Base-by-base conservation (phyloP, 2,113 vertebrate species). In the Carassius gibelio region DNA sequence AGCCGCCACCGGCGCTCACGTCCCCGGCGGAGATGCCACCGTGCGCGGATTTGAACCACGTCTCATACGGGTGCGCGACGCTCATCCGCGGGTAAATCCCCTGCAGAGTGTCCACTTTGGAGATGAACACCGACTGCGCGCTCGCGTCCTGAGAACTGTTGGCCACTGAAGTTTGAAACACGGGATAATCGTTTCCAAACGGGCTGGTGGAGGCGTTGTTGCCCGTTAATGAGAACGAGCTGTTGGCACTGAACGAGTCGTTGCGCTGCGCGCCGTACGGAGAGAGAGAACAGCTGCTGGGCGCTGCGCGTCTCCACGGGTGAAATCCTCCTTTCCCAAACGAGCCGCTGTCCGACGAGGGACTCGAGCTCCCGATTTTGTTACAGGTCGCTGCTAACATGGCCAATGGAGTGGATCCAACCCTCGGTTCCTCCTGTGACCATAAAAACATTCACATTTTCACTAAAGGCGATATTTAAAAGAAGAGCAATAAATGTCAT, bases 301-400 rank as follows among this genome's bases (percentile, higher is more conserved):
- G 92, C 5, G 87, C 87, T 66, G 87, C 87, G 82, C 95, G 93
- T 87, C 95, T 98, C 97, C 97, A 99, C 21, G 97, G 96, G 80
- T 98, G 96, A 86, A 98, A 98, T 34, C 96, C 96, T 55, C 17
- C 81, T 91, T 96, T 97, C 38, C 93, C 92, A 89, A 96, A 95
- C 52, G 96, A 95, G 38, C 95, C 90, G 88, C 94, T 95, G 90
- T 97, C 96, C 81, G 96, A 96, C 9, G 95, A 95, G 9, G 96
- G 94, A 90, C 94, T 95, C 88, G 96, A 94, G 85, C 97, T 97
- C 62, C 97, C 97, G 91, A 99, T 98, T 90, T 97, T 96, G 90
- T 97, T 98, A 93, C 97, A 99, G 92, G 97, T 98, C 91, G 97
- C 97, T 55, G 97, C 97, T 84, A 98, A 93, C 97, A 98, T 97